Percentiles rank a stretch among this genome's conserved stretches.
Conservation (phyloP, 1,140 invertebrate species). For the Luehdorfia chinensis region DNA sequence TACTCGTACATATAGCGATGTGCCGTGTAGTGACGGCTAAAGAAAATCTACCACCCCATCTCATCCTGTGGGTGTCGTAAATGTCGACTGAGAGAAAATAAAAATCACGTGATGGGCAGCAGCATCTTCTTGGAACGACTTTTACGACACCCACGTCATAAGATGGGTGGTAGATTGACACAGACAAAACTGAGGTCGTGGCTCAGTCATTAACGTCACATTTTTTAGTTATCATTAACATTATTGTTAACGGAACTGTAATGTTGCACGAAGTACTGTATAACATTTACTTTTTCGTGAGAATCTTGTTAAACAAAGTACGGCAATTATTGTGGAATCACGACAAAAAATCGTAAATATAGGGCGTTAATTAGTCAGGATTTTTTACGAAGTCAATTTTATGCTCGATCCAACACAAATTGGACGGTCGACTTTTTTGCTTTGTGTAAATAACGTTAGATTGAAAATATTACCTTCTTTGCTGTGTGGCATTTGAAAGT, state of each 20-base stretch:
- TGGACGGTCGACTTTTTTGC: slow-evolving; percentile 32
- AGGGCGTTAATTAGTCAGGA: slow-evolving; percentile 45
- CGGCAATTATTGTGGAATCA: slow-evolving; percentile 33
- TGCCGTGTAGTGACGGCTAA: no score
- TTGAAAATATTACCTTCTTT: no score
- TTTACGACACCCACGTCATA: no score
- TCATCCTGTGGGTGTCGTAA: no score
- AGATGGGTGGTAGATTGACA: no score
- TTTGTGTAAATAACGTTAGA: no score
- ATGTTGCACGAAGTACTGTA: neutral
- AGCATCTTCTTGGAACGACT: no score
- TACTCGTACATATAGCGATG: neutral
- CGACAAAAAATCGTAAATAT: slow-evolving; percentile 43
- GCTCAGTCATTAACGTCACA: slow-evolving; percentile 7
- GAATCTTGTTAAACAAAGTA: slow-evolving; percentile 34
- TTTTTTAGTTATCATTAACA: slow-evolving; percentile 24
- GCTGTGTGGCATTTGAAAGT: no score
- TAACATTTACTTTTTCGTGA: slow-evolving; percentile 16
- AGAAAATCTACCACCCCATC: no score
- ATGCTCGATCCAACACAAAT: slow-evolving; percentile 60
- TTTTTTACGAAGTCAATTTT: slow-evolving; percentile 53
- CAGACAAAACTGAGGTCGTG: neutral
- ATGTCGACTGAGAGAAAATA: no score
- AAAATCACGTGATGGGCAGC: no score
- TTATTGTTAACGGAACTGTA: slow-evolving; percentile 15